Evolutionary conservation across 2,797 vertebrate species (phyloP).

Genomic region (Gallinago solitaria): DNA sequence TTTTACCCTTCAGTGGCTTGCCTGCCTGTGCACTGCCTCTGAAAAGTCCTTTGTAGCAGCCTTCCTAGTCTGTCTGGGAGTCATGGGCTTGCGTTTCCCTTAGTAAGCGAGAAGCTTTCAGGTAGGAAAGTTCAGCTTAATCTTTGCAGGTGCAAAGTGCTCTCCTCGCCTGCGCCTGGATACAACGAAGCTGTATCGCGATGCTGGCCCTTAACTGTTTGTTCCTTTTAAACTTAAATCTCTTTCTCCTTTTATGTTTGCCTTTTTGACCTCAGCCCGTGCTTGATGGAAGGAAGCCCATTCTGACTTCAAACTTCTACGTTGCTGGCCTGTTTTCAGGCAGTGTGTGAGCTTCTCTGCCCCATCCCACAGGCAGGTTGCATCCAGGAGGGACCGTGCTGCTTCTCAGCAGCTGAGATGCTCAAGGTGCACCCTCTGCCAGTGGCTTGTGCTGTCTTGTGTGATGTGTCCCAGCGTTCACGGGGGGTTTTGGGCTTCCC

Average conservation of each 20-base stretch:
- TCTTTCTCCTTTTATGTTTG: not conserved
- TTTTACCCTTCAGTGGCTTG: not conserved
- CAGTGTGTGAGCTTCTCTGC: not conserved
- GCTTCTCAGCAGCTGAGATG: not conserved
- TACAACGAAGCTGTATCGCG: accelerated
- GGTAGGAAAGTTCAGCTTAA: not conserved
- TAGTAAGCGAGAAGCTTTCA: not conserved
- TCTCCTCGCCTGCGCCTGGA: not conserved
- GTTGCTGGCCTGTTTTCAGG: not conserved
- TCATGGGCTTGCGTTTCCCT: not conserved
- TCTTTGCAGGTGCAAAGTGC: not conserved
- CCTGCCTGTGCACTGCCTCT: not conserved
- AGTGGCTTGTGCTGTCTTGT: not conserved
- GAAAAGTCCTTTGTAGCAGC: not conserved
- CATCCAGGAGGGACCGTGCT: accelerated
- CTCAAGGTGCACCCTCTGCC: not conserved
- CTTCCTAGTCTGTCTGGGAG: not conserved
- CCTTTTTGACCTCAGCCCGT: not conserved
- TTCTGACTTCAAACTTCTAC: not conserved
- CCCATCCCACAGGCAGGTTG: not conserved
- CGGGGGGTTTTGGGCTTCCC: not conserved
- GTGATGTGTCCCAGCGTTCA: not conserved
- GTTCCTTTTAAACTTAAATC: not conserved
- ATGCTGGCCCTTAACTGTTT: not conserved
- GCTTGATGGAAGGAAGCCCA: not conserved